Evolutionary conservation across 2,113 vertebrate species (phyloP).

Genomic region (Melanotaenia duboulayi): DNA sequence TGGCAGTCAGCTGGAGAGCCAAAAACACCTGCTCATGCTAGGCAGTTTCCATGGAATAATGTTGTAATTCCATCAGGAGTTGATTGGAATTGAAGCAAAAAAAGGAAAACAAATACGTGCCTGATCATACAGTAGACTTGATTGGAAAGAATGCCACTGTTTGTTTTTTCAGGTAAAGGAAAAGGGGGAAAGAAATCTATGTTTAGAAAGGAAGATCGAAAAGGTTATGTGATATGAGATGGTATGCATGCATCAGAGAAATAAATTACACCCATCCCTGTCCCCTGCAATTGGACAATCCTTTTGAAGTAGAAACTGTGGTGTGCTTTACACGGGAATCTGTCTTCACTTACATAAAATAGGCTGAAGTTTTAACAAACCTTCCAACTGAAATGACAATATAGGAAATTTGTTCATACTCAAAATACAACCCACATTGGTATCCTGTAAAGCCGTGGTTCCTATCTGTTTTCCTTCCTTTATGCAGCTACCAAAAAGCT

Average conservation of each 20-base stretch:
- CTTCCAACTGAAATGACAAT: too few relatives aligned
- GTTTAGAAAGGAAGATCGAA: slow-evolving; percentile 66
- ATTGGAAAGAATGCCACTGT: slow-evolving; percentile 79
- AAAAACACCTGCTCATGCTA: slow-evolving; percentile 80
- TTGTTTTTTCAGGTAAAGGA: slow-evolving; percentile 71
- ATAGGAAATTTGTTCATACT: too few relatives aligned
- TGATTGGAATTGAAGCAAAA: slow-evolving; percentile 72
- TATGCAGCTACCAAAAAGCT: too few relatives aligned
- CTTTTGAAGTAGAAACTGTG: slow-evolving; percentile 59
- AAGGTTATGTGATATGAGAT: slow-evolving; percentile 63
- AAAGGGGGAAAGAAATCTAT: slow-evolving; percentile 51
- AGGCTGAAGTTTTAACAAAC: slow-evolving; percentile 39
- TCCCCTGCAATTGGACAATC: slow-evolving; percentile 39
- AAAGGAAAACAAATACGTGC: slow-evolving; percentile 68
- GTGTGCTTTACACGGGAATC: slow-evolving; percentile 55
- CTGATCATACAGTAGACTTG: slow-evolving; percentile 71
- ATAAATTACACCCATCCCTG: slow-evolving; percentile 49
- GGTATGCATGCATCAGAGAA: slow-evolving; percentile 49
- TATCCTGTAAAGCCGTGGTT: too few relatives aligned
- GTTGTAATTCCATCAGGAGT: slow-evolving; percentile 81
- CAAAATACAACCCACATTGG: too few relatives aligned
- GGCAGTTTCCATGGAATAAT: slow-evolving; percentile 82
- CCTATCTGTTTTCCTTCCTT: too few relatives aligned
- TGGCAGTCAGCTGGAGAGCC: slow-evolving; percentile 74
- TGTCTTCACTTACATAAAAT: slow-evolving; percentile 66